Evolutionary conservation across 2,888 invertebrate genomes (phyloP), one percentile per base, ranked within the genome.

Genomic region (Diarsia rubi): DNA sequence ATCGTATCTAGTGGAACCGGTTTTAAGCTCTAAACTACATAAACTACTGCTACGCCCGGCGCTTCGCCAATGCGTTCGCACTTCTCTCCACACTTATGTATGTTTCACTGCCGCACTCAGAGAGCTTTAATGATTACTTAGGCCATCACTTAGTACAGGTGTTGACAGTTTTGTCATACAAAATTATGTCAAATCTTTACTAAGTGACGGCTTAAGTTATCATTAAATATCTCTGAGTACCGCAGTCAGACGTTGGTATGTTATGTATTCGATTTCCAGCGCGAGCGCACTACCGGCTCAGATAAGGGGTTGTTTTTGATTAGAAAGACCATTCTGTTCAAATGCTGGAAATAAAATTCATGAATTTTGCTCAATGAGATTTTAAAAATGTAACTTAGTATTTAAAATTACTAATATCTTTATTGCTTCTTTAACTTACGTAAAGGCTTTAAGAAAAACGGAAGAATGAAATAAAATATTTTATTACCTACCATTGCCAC

Each of bases 1-100:
- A 91, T 92, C 90, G 86, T 85, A 87, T 92, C 92, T 93, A 91
- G 91, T 79, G 79, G 79, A 93, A 95, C 95, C 94, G 92, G 95
- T 95, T 94, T 88, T 69, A 79, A 90, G 86, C 90, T 90, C 91
- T 88, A 89, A 91, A 92, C 91, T 90, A 83, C 81, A 81, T 86
- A 80, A 73, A 86, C 78, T 82, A 80, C 79, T 78, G 78, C 72
- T 81, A 78, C 78, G 75, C 69, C 69, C 75, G 81, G 44, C 75
- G 76, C 80, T 75, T 87, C 77, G 77, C 78, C 78, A 79, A 83
- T 84, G 67, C 72, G 78, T 82, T 87, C 81, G 82, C 87, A 79
- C 79, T 78, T 64, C 78, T 70, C 69, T 44, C n/a, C 21, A 16
- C 54, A 54, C 45, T 14, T 52, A 12, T 27, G 2, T 52, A 12